Conservation (phyloP, 2,797 vertebrate species). For the Sus cebifrons region DNA sequence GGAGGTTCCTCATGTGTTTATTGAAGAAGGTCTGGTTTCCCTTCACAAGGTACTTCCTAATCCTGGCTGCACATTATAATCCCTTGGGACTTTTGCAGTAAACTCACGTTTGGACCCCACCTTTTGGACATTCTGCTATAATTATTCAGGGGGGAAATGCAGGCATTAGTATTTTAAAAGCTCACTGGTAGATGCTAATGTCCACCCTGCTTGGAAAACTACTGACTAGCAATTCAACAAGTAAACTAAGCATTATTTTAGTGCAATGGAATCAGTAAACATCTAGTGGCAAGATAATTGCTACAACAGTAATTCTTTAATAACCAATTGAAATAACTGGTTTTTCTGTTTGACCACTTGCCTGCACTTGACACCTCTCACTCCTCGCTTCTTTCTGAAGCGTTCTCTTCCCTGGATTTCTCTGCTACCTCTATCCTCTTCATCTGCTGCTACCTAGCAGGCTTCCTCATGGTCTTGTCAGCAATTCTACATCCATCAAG, state of each 20-base stretch:
- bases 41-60: neutral
- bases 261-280: constrained; percentile 15
- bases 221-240: constrained; percentile 24
- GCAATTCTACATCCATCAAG: neutral
- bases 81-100: neutral
- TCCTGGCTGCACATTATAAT: neutral
- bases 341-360: constrained; percentile 6
- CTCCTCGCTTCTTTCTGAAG: neutral
- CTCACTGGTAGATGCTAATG: constrained; percentile 16
- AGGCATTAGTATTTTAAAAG: constrained; percentile 63
- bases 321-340: neutral
- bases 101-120: neutral
- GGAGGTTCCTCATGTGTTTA: neutral
- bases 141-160: neutral
- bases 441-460: neutral
- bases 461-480: neutral
- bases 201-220: constrained; percentile 46
- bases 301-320: constrained; percentile 18
- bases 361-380: neutral
- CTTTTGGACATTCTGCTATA: neutral
- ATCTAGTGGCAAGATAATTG: neutral
- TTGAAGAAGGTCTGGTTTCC: constrained; percentile 7
- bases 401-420: neutral
- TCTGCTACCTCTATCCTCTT: neutral
- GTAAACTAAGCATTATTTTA: constrained; percentile 39